A percentile compares a stretch with the other conserved stretches of the same genome.
Conservation (phyloP, 1,140 invertebrate species). For the Zophobas atratus region DNA sequence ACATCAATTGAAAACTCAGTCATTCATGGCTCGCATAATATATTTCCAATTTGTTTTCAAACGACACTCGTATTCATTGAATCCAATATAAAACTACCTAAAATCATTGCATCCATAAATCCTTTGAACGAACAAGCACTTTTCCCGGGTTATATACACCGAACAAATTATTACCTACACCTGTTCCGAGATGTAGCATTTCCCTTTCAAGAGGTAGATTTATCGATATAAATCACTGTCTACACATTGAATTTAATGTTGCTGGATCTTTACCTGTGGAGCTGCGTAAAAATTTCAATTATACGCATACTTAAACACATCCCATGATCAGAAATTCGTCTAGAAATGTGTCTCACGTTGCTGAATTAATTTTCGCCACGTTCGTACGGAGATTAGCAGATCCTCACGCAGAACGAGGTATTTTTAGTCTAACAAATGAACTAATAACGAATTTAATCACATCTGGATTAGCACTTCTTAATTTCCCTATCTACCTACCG, state of each 20-base stretch:
- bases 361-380: too few relatives aligned
- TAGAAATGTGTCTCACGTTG: not conserved
- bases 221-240: slow-evolving; percentile 29
- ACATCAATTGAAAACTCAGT: not conserved
- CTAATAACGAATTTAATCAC: too few relatives aligned
- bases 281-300: not conserved
- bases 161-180: slow-evolving; percentile 14
- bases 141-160: not conserved
- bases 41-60: too few relatives aligned
- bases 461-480: too few relatives aligned
- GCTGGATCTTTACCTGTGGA: too few relatives aligned
- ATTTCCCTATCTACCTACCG: too few relatives aligned
- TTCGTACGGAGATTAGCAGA: too few relatives aligned
- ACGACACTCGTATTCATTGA: not conserved
- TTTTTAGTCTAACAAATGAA: too few relatives aligned
- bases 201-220: slow-evolving; percentile 5
- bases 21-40: too few relatives aligned
- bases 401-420: too few relatives aligned
- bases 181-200: slow-evolving; percentile 11
- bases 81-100: not conserved
- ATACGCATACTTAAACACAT: not conserved
- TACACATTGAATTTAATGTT: not conserved
- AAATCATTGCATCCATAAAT: not conserved
- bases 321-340: not conserved
- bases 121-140: slow-evolving; percentile 6